Conservation (phyloP, 1,140 invertebrate genomes). For the Halotydeus destructor region DNA sequence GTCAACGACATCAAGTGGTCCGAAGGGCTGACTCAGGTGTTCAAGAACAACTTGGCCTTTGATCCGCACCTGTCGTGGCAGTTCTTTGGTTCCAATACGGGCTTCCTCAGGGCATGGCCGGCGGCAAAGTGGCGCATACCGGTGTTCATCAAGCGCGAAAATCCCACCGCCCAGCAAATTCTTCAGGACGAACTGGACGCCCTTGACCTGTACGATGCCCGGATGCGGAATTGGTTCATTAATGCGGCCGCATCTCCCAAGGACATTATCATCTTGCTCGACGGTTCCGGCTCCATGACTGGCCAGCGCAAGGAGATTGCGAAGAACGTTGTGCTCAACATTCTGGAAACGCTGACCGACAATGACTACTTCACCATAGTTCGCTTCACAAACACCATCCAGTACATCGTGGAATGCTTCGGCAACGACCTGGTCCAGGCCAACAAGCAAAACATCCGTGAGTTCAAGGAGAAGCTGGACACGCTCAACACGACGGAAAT, state of each 20-base stretch:
- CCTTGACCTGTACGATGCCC: constrained; percentile 61
- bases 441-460: constrained; percentile 61
- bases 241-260: constrained; percentile 92
- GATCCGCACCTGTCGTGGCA: constrained; percentile 83
- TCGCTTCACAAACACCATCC: constrained; percentile 21
- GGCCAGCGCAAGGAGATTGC: constrained; percentile 58
- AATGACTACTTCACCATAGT: constrained; percentile 51
- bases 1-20: constrained; percentile 64
- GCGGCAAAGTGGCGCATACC: constrained; percentile 21
- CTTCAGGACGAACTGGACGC: constrained; percentile 14
- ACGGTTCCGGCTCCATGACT: constrained; percentile 91
- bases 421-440: constrained; percentile 66
- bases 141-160: not conserved
- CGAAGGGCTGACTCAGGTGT: constrained; percentile 54
- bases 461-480: constrained; percentile 49
- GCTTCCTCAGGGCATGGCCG: constrained; percentile 76
- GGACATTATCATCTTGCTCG: constrained; percentile 85
- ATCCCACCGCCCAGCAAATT: not conserved
- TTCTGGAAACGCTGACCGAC: constrained; percentile 86
- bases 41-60: constrained; percentile 56
- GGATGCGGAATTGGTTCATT: constrained; percentile 78
- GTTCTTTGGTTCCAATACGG: constrained; percentile 78
- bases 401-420: constrained; percentile 40
- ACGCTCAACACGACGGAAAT: constrained; percentile 61
- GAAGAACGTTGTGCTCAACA: constrained; percentile 54